phyloP scores from a whole-genome alignment of 2,888 invertebrate species.

The Allygus modestus region DNA sequence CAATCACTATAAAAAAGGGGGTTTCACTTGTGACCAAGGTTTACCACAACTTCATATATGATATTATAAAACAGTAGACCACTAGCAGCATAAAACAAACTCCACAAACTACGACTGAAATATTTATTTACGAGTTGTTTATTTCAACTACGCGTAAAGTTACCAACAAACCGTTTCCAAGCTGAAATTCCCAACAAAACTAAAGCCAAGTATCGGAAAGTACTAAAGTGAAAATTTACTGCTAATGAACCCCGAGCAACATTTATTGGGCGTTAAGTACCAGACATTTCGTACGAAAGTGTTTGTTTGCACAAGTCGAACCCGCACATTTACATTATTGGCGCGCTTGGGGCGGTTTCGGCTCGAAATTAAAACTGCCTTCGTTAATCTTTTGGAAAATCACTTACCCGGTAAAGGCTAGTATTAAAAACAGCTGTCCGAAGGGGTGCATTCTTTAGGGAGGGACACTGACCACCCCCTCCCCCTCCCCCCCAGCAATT shows the following conservation, averaged over 20 bases:
- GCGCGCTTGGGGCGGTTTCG: slow-evolving; percentile 2
- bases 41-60: too few relatives aligned
- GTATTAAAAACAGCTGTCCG: slow-evolving; percentile 57
- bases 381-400: slow-evolving; percentile 55
- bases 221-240: slow-evolving; percentile 36
- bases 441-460: slow-evolving; percentile 46
- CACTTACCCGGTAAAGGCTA: slow-evolving; percentile 48
- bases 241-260: slow-evolving; percentile 36
- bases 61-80: too few relatives aligned
- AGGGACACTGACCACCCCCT: slow-evolving; percentile 58
- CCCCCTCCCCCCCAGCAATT: slow-evolving; percentile 53
- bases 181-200: not conserved
- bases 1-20: too few relatives aligned
- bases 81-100: too few relatives aligned
- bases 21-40: too few relatives aligned
- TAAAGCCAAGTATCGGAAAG: slow-evolving; percentile 19
- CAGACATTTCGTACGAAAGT: slow-evolving; percentile 47
- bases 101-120: too few relatives aligned
- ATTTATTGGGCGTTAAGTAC: slow-evolving; percentile 57
- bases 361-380: slow-evolving; percentile 53
- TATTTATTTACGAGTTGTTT: too few relatives aligned
- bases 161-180: not conserved
- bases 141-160: too few relatives aligned
- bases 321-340: slow-evolving; percentile 34
- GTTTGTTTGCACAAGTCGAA: slow-evolving; percentile 54